Base-by-base conservation (phyloP, 2,113 vertebrate genomes). In the Sylvietta virens region DNA sequence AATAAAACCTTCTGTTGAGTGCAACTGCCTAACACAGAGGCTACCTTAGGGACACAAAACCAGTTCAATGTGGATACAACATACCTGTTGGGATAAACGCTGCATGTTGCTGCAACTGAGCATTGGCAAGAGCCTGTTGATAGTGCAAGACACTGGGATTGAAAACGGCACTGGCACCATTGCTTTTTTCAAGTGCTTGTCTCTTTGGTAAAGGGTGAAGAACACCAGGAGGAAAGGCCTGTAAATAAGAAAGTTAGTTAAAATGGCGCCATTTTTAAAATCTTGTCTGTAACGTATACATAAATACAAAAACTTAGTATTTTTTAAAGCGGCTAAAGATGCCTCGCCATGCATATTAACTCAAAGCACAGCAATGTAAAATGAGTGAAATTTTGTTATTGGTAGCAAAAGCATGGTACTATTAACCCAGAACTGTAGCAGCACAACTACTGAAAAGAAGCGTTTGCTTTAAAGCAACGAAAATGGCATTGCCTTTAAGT, bases 161-260 rank as follows among this genome's bases (percentile, higher is more conserved):
- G 97, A 99, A 99, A 97, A 99, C 98, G 73, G 99, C 97, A 96
- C 98, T 98, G 82, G 98, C 98, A 84, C 99, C 99, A 93, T 99
- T 99, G 98, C 98, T 99, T 98, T 99, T 99, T 98, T 99, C 99
- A 94, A 99, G 98, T 93, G 99, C 99, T 98, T 97, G 99, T 99
- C 99, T 99, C 99, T 99, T 99, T 99, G 99, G 99, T 99, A 99
- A 98, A 73, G 99, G 98, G 94, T 99, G 99, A 97, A 99, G 98
- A 97, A 99, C 98, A 96, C 99, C 98, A 56, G 99, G 99, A 96
- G 99, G 99, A 97, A 99, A 99, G 83, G 98, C 99, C 99, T 99
- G 92, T 19, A 83, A 96, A 97, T 44, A 93, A 97, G 96, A 92
- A 95, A 97, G 79, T 84, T 92, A 93, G 97, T 77, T 97, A 91